Conservation (phyloP, 2,113 vertebrate genomes). For the Lamprologus sp. region DNA sequence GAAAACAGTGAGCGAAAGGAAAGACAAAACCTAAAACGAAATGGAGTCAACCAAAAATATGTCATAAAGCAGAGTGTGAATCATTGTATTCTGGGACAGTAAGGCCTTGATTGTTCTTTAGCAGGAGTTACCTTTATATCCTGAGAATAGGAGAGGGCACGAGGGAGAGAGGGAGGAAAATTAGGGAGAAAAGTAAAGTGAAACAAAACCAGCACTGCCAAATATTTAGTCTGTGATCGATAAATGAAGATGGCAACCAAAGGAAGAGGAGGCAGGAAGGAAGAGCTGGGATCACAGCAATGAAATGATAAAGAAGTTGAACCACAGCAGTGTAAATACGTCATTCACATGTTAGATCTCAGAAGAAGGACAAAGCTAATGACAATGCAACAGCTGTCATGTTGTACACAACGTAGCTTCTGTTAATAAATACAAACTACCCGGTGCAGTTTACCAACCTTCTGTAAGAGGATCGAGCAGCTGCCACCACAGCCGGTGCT, state of each 20-base stretch:
- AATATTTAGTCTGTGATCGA: slow-evolving; percentile 52
- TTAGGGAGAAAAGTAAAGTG: slow-evolving; percentile 81
- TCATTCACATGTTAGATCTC: background rate
- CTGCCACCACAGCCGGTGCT: background rate
- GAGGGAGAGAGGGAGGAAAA: slow-evolving; percentile 82
- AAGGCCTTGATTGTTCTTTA: slow-evolving; percentile 89
- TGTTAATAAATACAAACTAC: background rate
- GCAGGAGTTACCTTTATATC: slow-evolving; percentile 82
- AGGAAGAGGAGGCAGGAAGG: slow-evolving; percentile 16
- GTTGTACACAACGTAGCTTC: background rate
- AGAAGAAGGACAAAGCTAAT: background rate
- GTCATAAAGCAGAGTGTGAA: background rate
- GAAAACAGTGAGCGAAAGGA: background rate
- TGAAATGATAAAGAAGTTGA: background rate
- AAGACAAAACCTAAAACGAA: background rate
- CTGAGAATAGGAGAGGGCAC: slow-evolving; percentile 80
- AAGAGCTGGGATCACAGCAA: slow-evolving; percentile 4
- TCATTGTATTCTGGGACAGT: slow-evolving; percentile 66
- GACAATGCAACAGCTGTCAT: background rate
- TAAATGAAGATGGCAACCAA: slow-evolving; percentile 67
- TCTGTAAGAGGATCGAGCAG: background rate
- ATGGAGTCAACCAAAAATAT: slow-evolving; percentile 20
- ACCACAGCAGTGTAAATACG: background rate
- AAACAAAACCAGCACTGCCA: slow-evolving; percentile 59
- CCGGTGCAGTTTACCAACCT: background rate